These are phyloP conservation scores for Dromococcyx pavoninus DNA, from an alignment of 2,797 vertebrate species.

Conservation along the genomic window DNA sequence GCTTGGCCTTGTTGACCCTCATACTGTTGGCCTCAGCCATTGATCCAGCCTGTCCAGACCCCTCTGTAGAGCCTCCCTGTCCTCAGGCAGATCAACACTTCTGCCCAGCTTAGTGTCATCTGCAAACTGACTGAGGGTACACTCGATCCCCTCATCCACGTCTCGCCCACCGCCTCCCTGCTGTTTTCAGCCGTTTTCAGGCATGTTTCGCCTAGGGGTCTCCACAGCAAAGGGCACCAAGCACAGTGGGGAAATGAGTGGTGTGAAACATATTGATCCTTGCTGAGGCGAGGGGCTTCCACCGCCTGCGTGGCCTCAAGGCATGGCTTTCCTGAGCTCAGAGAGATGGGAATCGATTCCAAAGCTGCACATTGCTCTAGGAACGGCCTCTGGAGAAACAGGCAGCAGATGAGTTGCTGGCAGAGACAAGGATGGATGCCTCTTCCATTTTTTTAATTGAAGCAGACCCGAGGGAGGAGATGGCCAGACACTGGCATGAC, in stretches of 20 bases:
- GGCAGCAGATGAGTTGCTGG: fast-evolving
- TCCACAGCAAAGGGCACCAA: background rate
- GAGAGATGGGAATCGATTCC: background rate
- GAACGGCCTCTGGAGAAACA: background rate
- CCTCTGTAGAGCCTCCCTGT: too few relatives aligned
- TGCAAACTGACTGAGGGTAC: too few relatives aligned
- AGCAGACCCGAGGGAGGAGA: background rate
- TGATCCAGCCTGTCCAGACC: too few relatives aligned
- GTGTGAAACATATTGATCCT: too few relatives aligned
- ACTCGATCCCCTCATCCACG: too few relatives aligned
- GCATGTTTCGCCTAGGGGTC: background rate
- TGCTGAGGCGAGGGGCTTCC: fast-evolving
- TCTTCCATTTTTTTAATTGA: background rate
- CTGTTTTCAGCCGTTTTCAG: too few relatives aligned
- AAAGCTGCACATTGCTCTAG: background rate
- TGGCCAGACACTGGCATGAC: fast-evolving
- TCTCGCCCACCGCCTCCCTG: too few relatives aligned
- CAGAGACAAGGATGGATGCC: too few relatives aligned
- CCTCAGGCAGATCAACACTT: too few relatives aligned
- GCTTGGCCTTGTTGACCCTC: too few relatives aligned
- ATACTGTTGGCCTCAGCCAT: too few relatives aligned
- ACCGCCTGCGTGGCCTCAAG: background rate
- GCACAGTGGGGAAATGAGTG: background rate
- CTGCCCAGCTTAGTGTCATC: too few relatives aligned
- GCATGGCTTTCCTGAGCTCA: background rate